Conservation (phyloP, 2,113 vertebrate species). For the Cervus canadensis region DNA sequence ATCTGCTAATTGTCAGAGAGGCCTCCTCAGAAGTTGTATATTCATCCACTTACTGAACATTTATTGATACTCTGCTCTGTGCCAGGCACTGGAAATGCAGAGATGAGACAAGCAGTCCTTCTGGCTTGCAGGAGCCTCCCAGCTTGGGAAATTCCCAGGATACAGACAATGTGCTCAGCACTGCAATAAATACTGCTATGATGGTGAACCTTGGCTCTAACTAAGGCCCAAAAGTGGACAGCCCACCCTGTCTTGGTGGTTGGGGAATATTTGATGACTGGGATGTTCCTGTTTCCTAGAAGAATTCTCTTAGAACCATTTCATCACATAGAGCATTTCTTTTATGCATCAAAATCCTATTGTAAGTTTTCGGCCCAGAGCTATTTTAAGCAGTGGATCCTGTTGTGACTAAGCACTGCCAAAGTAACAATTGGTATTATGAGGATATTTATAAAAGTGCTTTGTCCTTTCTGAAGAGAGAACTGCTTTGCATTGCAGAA, state of each 20-base stretch:
- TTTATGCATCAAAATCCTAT: background rate
- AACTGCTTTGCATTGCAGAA: background rate
- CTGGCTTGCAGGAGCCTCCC: background rate
- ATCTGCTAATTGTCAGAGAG: background rate
- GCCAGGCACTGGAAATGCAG: background rate
- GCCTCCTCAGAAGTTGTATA: background rate
- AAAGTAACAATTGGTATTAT: slow-evolving; percentile 20
- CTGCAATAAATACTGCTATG: too few relatives aligned
- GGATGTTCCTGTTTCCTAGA: background rate
- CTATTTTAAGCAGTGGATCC: slow-evolving; percentile 42
- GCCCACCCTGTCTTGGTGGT: background rate
- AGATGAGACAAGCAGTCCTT: background rate
- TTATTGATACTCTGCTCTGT: background rate
- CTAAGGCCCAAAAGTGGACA: background rate
- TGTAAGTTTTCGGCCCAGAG: background rate
- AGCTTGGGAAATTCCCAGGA: background rate
- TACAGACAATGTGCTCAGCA: background rate
- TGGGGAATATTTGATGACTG: background rate
- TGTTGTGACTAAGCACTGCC: slow-evolving; percentile 36
- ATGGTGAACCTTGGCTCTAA: background rate
- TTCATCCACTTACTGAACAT: background rate
- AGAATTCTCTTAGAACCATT: background rate
- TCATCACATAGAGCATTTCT: background rate
- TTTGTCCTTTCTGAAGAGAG: slow-evolving; percentile 35
- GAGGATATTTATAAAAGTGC: slow-evolving; percentile 1